Percentiles rank a stretch among this genome's conserved stretches.
phyloP scores from a whole-genome alignment of 2,888 invertebrate genomes.

The Drosophila dives region DNA sequence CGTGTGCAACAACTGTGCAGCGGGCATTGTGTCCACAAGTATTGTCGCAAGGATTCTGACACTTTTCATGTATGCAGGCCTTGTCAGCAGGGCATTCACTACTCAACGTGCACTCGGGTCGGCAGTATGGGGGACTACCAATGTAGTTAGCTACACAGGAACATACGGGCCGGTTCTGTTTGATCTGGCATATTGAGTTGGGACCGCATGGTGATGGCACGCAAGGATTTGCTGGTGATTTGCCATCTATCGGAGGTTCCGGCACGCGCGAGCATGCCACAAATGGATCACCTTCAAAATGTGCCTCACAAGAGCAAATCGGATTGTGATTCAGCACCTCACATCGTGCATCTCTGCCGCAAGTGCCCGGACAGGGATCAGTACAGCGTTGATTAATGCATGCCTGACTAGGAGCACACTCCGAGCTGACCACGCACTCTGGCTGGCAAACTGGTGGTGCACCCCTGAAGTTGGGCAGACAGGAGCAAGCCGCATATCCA shows the following conservation, averaged over 20 bases:
- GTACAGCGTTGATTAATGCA: conserved; percentile 92
- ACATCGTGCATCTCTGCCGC: conserved; percentile 91
- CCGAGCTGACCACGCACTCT: conserved; percentile 93
- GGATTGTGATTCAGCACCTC: conserved; percentile 94
- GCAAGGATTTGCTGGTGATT: conserved; percentile 86
- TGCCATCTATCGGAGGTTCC: conserved; percentile 76
- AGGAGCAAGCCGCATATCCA: conserved; percentile 92
- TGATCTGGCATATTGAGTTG: conserved; percentile 93
- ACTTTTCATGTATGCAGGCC: conserved; percentile 93
- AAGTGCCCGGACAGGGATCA: conserved; percentile 94
- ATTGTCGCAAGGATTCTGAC: conserved; percentile 91
- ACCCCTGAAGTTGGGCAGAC: conserved; percentile 91
- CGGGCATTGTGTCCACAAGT: conserved; percentile 92
- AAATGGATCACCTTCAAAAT: conserved; percentile 93
- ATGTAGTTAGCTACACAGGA: conserved; percentile 92
- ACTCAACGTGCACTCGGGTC: conserved; percentile 93
- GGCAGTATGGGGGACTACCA: conserved; percentile 92
- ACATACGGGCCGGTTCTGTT: conserved; percentile 91
- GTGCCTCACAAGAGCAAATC: conserved; percentile 91
- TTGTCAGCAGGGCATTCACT: conserved; percentile 92
- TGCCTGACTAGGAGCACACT: conserved; percentile 91
- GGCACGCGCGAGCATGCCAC: conserved; percentile 86
- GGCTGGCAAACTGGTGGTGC: conserved; percentile 93
- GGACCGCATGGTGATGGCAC: conserved; percentile 90
- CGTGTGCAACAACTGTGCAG: conserved; percentile 92